Evolutionary conservation across 2,113 vertebrate genomes (phyloP).

Genomic region (Pygoscelis adeliae): DNA sequence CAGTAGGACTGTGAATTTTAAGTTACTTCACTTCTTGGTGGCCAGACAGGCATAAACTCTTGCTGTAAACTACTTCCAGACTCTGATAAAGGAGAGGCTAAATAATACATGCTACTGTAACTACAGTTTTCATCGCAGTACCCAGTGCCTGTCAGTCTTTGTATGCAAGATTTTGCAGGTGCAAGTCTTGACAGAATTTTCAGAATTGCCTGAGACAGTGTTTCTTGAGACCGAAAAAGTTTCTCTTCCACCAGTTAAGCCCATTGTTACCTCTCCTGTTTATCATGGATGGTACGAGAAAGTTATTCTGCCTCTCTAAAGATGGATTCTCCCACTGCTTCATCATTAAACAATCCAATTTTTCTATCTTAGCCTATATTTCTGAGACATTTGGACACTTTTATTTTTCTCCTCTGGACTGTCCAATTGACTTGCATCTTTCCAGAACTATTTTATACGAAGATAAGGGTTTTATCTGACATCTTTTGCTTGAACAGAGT

Average conservation of each 20-base stretch:
- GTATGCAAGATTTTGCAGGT: neutral
- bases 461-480: neutral
- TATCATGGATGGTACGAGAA: too few species aligned
- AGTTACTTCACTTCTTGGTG: neutral
- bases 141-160: neutral
- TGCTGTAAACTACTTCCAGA: neutral
- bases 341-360: neutral
- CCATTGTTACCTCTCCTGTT: neutral
- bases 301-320: neutral
- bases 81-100: neutral
- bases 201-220: fast-evolving
- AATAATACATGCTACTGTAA: neutral
- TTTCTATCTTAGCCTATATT: neutral
- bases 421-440: neutral
- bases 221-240: neutral
- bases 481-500: neutral
- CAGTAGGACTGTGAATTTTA: neutral
- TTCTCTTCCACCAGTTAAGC: neutral
- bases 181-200: neutral
- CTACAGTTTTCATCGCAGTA: neutral
- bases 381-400: neutral
- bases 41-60: neutral
- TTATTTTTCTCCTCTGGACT: neutral
- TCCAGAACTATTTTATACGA: neutral
- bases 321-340: neutral